These are phyloP conservation scores for Megathymus violae DNA, from an alignment of 1,140 invertebrate genomes.

Conservation along the genomic window DNA sequence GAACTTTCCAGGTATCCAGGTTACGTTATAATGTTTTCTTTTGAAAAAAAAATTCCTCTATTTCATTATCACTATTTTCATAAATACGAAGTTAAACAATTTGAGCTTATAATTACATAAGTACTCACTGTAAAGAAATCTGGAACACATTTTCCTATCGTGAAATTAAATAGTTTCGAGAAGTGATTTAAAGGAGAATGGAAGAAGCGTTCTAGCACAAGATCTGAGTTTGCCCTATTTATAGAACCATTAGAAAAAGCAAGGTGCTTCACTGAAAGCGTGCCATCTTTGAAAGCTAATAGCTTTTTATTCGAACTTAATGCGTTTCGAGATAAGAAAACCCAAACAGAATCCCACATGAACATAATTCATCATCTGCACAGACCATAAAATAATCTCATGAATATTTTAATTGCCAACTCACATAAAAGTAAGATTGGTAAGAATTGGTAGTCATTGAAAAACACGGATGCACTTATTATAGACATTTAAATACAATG, in stretches of 20 bases:
- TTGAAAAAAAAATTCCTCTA: too few species aligned
- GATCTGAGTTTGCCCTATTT: neutral
- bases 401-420: slow-evolving; percentile 69
- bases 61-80: too few species aligned
- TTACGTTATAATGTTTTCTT: too few species aligned
- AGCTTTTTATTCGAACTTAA: slow-evolving; percentile 27
- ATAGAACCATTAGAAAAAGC: slow-evolving; percentile 12
- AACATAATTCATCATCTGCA: slow-evolving; percentile 63
- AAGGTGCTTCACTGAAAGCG: slow-evolving; percentile 8
- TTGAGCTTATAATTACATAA: too few species aligned
- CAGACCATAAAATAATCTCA: slow-evolving; percentile 50
- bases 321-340: slow-evolving; percentile 55
- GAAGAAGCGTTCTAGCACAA: neutral
- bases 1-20: too few species aligned
- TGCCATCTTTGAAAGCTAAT: slow-evolving; percentile 26
- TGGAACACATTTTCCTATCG: too few species aligned
- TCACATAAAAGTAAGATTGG: slow-evolving; percentile 39
- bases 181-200: too few species aligned
- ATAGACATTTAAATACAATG: too few species aligned
- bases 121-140: too few species aligned
- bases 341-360: slow-evolving; percentile 54
- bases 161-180: too few species aligned
- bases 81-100: too few species aligned
- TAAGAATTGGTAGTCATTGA: neutral
- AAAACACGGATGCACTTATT: neutral